phyloP scores from a whole-genome alignment of 2,888 invertebrate species.

The Drosophila cyrtoloma region DNA sequence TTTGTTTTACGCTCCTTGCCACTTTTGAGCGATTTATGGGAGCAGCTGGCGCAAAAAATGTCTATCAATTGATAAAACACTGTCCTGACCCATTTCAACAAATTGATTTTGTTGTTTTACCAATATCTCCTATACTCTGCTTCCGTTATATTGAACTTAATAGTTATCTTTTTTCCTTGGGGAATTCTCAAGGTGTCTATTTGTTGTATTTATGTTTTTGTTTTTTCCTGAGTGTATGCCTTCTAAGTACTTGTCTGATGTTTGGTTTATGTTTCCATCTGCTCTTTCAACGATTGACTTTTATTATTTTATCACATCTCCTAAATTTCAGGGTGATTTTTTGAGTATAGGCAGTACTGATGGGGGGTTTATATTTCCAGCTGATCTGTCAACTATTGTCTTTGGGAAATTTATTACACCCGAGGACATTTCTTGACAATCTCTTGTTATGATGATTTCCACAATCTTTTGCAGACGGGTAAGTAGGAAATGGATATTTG shows the following conservation, averaged over 20 bases:
- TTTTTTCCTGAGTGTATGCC: neutral
- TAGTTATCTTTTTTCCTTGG: neutral
- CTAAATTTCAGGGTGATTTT: neutral
- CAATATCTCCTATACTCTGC: neutral
- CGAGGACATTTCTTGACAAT: neutral
- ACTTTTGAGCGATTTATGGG: conserved; percentile 77
- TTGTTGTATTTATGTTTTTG: conserved; percentile 17
- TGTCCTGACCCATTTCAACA: conserved; percentile 40
- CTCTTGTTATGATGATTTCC: neutral
- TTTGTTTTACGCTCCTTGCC: conserved; percentile 77
- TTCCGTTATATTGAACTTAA: conserved; percentile 26
- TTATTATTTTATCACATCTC: neutral
- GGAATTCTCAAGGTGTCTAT: conserved; percentile 21
- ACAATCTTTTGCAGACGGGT: neutral
- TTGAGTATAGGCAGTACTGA: neutral
- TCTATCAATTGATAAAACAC: conserved; percentile 68
- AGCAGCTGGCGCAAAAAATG: conserved; percentile 47
- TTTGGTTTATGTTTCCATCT: neutral
- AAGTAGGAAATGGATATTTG: conserved; percentile 19
- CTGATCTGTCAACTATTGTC: neutral
- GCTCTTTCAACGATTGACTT: neutral
- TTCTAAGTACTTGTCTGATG: conserved; percentile 1
- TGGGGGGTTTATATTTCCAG: neutral
- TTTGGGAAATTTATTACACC: neutral
- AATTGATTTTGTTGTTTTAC: conserved; percentile 58